Evolutionary conservation across 1,140 invertebrate genomes (phyloP), one percentile per base, ranked within the genome.

Genomic region (Trichonephila clavata): DNA sequence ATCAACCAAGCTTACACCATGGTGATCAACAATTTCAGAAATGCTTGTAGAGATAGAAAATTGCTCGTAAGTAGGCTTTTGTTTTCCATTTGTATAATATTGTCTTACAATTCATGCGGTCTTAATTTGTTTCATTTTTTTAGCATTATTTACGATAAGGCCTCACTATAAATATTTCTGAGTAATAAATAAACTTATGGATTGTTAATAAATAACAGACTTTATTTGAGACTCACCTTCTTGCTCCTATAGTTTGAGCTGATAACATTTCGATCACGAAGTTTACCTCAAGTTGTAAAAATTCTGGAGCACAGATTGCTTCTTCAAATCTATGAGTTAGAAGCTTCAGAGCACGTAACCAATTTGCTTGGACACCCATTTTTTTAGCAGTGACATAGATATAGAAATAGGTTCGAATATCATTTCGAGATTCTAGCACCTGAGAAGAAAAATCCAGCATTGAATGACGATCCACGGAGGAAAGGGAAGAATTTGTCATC

Each of bases 291-390:
- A 94, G 24, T 21, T 89, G 50, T 20, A 94, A 24, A 50, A 94
- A 94, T 43, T 94, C 86, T 27, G n/a, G 14, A 6, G 27, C 50
- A 18, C 77, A 89, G n/a, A 86, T 86, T 7, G 63, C 24, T 39
- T 94, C 93, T 60, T 94, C 93, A 59, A 94, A 94, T n/a, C 93
- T 27, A 10, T 89, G 81, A 21, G 68, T 61, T n/a, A 94, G 86
- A 20, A 89, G 71, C n/a, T 24, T 61, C 0, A 94, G 81, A 14
- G 93, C 43, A 0, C 86, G 86, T n/a, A 32, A 13, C 68, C 86
- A 81, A 86, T 65, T 68, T 20, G 2, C 13, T 21, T 61, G 32
- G 20, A 39, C 50, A 8, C 50, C 86, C 71, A 94, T n/a, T 24
- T 86, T 86, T 39, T 92, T 92, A 43, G 61, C n/a, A 10, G 32